Evolutionary conservation across 2,797 vertebrate genomes (phyloP), one percentile per base, ranked within the genome.

Genomic region (Tachyglossus aculeatus): DNA sequence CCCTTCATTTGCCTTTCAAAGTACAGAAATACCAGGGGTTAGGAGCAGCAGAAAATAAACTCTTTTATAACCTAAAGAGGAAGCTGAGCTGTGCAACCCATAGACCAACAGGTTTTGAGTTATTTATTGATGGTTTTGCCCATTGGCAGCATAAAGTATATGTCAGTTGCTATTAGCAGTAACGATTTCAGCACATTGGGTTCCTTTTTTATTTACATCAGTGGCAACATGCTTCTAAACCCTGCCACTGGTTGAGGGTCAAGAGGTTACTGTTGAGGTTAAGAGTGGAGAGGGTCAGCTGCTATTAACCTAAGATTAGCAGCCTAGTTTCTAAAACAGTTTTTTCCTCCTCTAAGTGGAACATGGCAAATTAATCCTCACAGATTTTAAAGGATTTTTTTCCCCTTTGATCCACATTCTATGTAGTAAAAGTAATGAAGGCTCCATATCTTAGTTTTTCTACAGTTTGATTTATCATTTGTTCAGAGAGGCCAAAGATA

Each of bases 141-240:
- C 86, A 79, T 75, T 88, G 89, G 88, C 81, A 59, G 74, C 77
- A 84, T 89, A 83, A 88, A 90, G 88, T 88, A 71, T 22, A 54
- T 91, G 89, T 89, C 88, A 72, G 83, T 95, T 96, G 93, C 96
- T 95, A 95, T 96, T 94, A 94, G 91, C 90, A 90, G 89, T 94
- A 95, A 94, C 95, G 94, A 94, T 96, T 95, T 96, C 94, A 95
- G 92, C 92, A 92, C 92, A 40, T 89, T 94, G 92, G 93, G 89
- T 93, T 90, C 89, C 82, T 87, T 89, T 85, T 91, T 92, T 91
- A 90, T 93, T 92, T 91, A 90, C 87, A 90, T 88, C 90, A 54
- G 83, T 89, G 89, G 91, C 90, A 91, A 77, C 83, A 78, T 77
- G 92, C 88, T 89, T 88, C 86, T 92, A 91, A 91, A 88, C 86